phyloP scores from a whole-genome alignment of 1,140 invertebrate genomes.

The Trissolcus basalis region DNA sequence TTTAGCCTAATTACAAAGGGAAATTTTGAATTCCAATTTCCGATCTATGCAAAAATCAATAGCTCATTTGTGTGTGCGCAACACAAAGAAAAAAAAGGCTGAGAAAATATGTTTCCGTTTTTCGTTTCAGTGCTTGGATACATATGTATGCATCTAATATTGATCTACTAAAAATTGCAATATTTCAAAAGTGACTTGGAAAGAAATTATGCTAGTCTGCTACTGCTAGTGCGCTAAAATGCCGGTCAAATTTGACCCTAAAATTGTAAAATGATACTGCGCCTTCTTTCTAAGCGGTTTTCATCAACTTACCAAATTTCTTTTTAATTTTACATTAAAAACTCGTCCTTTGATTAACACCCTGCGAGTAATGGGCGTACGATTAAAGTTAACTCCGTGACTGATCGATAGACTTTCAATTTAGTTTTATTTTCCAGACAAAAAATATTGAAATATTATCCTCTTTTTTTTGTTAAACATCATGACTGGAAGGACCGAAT shows the following conservation, averaged over 20 bases:
- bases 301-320: slow-evolving; percentile 48
- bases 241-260: slow-evolving; percentile 4
- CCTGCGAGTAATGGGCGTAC: slow-evolving; percentile 42
- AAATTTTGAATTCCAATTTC: no score
- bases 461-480: no score
- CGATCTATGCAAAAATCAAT: no score
- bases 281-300: slow-evolving; percentile 13
- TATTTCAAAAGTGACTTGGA: slow-evolving; percentile 6
- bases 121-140: slow-evolving; percentile 5
- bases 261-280: slow-evolving; percentile 11
- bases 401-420: slow-evolving; percentile 21
- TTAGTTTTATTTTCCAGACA: no score
- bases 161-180: slow-evolving; percentile 19
- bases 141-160: slow-evolving; percentile 11
- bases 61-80: no score
- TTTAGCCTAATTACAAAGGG: no score
- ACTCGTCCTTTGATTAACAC: slow-evolving; percentile 50
- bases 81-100: no score
- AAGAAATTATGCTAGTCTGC: slow-evolving; percentile 18
- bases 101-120: no score
- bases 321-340: slow-evolving; percentile 52
- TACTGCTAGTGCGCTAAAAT: slow-evolving; percentile 15
- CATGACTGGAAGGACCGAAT: no score
- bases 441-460: no score
- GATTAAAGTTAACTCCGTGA: slow-evolving; percentile 48